Evolutionary conservation across 2,113 vertebrate species (phyloP), one percentile per base, ranked within the genome.

Genomic region (Anolis sagrei): DNA sequence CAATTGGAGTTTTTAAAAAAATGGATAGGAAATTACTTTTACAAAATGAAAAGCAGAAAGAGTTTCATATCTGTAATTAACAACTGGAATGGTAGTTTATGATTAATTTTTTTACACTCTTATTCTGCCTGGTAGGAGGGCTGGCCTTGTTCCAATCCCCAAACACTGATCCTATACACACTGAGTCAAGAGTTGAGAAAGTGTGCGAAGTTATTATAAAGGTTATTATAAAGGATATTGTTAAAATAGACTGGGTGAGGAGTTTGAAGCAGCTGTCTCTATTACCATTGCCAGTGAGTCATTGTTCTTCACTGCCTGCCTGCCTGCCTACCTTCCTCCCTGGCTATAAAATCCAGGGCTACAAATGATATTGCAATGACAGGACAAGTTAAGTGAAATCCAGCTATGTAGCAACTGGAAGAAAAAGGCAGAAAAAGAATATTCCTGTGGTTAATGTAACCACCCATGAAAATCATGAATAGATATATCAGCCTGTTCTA

Each of bases 301-400:
- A 18, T 58, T 58, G 54, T 16, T 13, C 1, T 61, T 25, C n/a
- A n/a, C 39, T 44, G 39, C 39, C 39, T 44, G 39, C 39, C 39
- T 23, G 19, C 14, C 36, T 21, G 34, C 62, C 34, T 36, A 32
- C 34, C 62, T 25, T 62, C 19, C 32, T 79, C 39, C 77, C 7
- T 62, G 21, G 77, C 54, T 18, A 16, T 58, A 58, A 18, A 58
- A 58, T 58, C 54, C 54, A 58, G 54, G 18, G 19, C 1, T 79
- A 62, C 32, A 78, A 54, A 23, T 79, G 58, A 27, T 79, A 27
- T 58, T 62, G 23, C 77, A 79, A 36, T 62, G 58, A 62, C 77
- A 77, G 51, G 39, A 21, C 32, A 62, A 39, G 32, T 79, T 62
- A 79, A 79, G 58, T 62, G 32, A 79, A 79, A 79, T 79, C 54